Evolutionary conservation across 2,888 invertebrate genomes (phyloP).

Genomic region (Volucella bombylans): DNA sequence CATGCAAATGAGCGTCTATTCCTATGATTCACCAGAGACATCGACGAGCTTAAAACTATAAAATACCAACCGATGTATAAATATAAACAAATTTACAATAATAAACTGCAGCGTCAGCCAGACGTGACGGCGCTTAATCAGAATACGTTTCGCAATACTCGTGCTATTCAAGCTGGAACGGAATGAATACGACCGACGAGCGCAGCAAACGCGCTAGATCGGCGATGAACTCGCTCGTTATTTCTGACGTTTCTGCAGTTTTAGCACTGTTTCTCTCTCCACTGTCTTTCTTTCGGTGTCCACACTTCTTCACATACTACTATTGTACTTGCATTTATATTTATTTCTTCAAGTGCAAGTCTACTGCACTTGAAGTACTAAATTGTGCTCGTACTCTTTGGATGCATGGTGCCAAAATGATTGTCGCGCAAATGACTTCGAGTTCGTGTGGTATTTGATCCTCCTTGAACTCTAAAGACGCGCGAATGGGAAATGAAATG

Average conservation of each 20-base stretch:
- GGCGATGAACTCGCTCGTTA: background rate
- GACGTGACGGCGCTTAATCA: constrained; percentile 77
- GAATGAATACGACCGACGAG: constrained; percentile 19
- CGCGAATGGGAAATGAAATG: no score
- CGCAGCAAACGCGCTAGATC: constrained; percentile 8
- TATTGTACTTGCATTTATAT: constrained; percentile 24
- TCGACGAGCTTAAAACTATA: constrained; percentile 30
- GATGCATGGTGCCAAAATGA: constrained; percentile 53
- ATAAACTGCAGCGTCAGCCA: constrained; percentile 75
- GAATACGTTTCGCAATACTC: constrained; percentile 59
- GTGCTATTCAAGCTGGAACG: constrained; percentile 41
- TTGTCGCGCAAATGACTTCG: constrained; percentile 27
- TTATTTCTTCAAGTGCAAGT: constrained; percentile 50
- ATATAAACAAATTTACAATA: constrained; percentile 62
- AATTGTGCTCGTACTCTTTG: constrained; percentile 17
- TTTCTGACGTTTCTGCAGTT: constrained; percentile 33
- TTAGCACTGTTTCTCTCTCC: constrained; percentile 22
- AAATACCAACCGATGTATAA: constrained; percentile 32
- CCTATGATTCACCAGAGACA: constrained; percentile 50
- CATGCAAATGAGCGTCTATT: constrained; percentile 52
- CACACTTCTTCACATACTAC: constrained; percentile 1
- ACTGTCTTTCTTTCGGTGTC: background rate
- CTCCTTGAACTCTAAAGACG: constrained; percentile 52
- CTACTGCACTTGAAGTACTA: constrained; percentile 29
- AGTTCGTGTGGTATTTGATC: constrained; percentile 48